phyloP scores from a whole-genome alignment of 2,888 invertebrate genomes.

The Perizoma affinitatum region DNA sequence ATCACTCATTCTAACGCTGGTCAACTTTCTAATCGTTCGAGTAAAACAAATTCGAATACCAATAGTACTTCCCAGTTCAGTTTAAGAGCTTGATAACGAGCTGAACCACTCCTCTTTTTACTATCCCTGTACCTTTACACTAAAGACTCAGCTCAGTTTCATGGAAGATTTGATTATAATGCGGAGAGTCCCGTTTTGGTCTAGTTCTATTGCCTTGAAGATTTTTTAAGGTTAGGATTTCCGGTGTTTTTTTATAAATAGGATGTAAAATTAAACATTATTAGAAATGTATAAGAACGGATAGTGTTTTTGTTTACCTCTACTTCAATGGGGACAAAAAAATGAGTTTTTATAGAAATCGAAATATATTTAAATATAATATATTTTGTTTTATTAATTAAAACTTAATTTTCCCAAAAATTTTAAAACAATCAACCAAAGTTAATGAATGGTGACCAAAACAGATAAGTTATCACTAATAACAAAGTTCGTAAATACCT shows the following conservation, averaged over 20 bases:
- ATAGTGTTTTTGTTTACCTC: background rate
- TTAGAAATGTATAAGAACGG: no score
- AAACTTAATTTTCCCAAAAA: no score
- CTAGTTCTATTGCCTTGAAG: conserved; percentile 2
- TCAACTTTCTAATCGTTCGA: background rate
- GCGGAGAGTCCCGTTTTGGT: background rate
- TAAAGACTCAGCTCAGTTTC: conserved; percentile 17
- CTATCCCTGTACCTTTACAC: conserved; percentile 8
- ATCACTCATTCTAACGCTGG: no score
- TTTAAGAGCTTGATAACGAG: conserved; percentile 29
- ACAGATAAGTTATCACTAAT: no score
- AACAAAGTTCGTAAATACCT: no score
- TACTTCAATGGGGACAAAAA: no score
- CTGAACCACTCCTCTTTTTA: conserved; percentile 27
- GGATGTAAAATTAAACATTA: background rate
- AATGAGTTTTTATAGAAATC: no score
- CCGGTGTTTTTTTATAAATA: background rate
- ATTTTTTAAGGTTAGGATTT: background rate
- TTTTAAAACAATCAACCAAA: no score
- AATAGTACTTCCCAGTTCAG: conserved; percentile 6
- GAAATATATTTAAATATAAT: no score
- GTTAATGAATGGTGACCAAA: no score
- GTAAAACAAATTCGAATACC: conserved; percentile 7
- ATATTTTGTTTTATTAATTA: no score
- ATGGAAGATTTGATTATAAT: conserved; percentile 16